Conservation (phyloP, 2,113 vertebrate species). For the Syngnathus scovelli region DNA sequence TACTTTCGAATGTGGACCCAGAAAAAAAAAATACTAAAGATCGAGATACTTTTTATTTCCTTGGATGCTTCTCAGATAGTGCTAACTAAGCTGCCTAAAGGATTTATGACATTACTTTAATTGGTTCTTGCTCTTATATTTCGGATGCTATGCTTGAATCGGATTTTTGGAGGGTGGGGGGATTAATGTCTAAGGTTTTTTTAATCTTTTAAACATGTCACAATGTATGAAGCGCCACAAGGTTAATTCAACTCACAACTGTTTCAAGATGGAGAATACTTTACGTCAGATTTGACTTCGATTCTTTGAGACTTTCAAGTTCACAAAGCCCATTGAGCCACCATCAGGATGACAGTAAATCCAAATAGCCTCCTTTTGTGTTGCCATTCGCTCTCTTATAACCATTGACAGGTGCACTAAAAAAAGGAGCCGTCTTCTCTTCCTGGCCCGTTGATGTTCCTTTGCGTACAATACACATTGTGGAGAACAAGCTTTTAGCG, state of each 20-base stretch:
- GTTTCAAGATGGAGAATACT: neutral
- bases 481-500: conserved; percentile 20
- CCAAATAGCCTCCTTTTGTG: conserved; percentile 57
- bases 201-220: conserved; percentile 9
- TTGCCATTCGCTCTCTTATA: conserved; percentile 30
- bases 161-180: conserved; percentile 22
- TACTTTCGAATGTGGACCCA: neutral
- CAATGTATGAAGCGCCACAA: neutral
- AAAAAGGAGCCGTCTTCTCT: conserved; percentile 36
- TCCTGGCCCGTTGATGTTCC: conserved; percentile 23
- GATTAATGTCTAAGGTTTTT: conserved; percentile 40
- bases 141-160: neutral
- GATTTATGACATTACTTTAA: conserved; percentile 64
- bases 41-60: conserved; percentile 35
- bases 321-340: conserved; percentile 37
- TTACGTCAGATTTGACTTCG: conserved; percentile 7
- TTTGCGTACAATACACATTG: conserved; percentile 26
- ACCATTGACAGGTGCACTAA: conserved; percentile 58
- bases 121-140: conserved; percentile 21
- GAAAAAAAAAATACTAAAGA: conserved; percentile 18
- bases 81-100: conserved; percentile 38
- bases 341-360: conserved; percentile 47
- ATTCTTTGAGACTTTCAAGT: conserved; percentile 21
- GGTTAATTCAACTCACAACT: conserved; percentile 4
- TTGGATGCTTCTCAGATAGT: conserved; percentile 10